phyloP scores from a whole-genome alignment of 2,797 vertebrate species.

The Phrynocephalus forsythii region DNA sequence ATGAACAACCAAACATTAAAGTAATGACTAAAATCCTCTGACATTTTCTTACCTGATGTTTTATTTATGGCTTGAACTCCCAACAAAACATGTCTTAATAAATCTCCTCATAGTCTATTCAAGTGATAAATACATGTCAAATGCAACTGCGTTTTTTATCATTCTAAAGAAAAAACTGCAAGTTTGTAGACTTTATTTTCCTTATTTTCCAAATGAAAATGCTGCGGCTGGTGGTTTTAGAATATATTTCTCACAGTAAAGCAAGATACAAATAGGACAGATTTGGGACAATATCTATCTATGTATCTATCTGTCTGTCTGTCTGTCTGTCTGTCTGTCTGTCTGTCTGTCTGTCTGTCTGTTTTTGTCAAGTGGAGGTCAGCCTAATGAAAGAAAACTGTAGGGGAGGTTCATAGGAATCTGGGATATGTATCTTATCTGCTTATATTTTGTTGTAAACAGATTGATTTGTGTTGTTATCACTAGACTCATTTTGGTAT shows the following conservation, averaged over 20 bases:
- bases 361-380: background rate
- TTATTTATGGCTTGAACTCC: constrained; percentile 50
- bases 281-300: constrained; percentile 8
- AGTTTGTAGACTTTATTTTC: constrained; percentile 50
- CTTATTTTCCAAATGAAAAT: constrained; percentile 36
- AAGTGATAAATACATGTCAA: constrained; percentile 60
- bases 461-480: background rate
- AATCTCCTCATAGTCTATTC: constrained; percentile 49
- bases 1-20: constrained; percentile 46
- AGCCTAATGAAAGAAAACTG: background rate
- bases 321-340: background rate
- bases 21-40: constrained; percentile 31
- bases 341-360: background rate
- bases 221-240: constrained; percentile 35
- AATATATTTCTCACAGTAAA: constrained; percentile 57
- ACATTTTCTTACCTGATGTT: constrained; percentile 45
- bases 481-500: background rate
- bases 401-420: background rate
- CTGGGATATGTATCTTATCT: background rate
- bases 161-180: constrained; percentile 35
- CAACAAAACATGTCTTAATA: constrained; percentile 54
- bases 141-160: constrained; percentile 48
- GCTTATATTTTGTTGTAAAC: background rate
- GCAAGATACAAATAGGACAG: constrained; percentile 15
- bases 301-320: background rate